Evolutionary conservation across 2,888 invertebrate genomes (phyloP).

Genomic region (Oscheius sp.): DNA sequence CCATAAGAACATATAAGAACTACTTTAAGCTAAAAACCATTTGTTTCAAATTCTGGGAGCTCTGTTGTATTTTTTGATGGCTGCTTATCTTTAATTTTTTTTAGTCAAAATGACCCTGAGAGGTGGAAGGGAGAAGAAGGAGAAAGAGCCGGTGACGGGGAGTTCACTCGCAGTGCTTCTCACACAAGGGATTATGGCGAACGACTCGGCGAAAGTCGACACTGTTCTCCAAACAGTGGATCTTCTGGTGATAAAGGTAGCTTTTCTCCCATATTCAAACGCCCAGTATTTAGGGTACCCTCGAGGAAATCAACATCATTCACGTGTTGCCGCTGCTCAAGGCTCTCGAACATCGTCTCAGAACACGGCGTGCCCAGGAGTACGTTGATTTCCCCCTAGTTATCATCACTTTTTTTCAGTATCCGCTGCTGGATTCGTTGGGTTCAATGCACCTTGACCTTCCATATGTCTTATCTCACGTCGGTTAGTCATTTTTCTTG

Average conservation of each 20-base stretch:
- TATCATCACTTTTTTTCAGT: neutral
- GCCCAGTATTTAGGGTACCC: slow-evolving; percentile 23
- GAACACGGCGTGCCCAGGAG: slow-evolving; percentile 26
- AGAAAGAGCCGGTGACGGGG: neutral
- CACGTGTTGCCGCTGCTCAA: slow-evolving; percentile 39
- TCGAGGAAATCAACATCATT: slow-evolving; percentile 22
- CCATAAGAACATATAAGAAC: too few species aligned
- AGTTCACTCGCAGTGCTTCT: slow-evolving; percentile 39
- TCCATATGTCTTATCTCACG: slow-evolving; percentile 13
- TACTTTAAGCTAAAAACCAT: too few species aligned
- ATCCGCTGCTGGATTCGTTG: slow-evolving; percentile 22
- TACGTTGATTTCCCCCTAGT: slow-evolving; percentile 23
- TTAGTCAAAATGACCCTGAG: too few species aligned
- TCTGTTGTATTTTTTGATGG: too few species aligned
- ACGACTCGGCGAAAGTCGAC: slow-evolving; percentile 39
- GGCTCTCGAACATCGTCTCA: slow-evolving; percentile 38
- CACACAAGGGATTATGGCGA: slow-evolving; percentile 41
- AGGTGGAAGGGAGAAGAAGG: neutral
- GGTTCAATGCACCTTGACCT: slow-evolving; percentile 15
- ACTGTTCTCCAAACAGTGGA: slow-evolving; percentile 31
- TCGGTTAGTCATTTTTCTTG: neutral
- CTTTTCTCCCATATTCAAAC: neutral
- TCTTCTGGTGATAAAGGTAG: slow-evolving; percentile 29
- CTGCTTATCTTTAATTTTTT: too few species aligned
- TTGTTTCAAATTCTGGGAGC: too few species aligned